phyloP scores from a whole-genome alignment of 2,888 invertebrate species.

The Acheta domesticus region DNA sequence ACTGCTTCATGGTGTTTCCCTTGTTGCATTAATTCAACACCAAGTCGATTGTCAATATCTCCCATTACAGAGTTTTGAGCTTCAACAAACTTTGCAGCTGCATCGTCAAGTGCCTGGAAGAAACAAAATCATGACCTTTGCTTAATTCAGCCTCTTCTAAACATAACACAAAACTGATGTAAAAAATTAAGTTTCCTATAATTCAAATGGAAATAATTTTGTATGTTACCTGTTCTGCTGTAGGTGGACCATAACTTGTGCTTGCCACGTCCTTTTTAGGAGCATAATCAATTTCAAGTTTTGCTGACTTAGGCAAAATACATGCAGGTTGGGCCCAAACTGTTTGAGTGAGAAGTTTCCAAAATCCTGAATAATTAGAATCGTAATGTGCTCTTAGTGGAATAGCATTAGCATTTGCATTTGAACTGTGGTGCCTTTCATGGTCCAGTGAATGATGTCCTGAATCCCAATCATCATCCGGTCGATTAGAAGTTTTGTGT shows the following conservation, averaged over 20 bases:
- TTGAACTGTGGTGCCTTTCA: neutral
- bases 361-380: neutral
- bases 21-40: slow-evolving; percentile 58
- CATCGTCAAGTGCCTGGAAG: slow-evolving; percentile 40
- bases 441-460: no score
- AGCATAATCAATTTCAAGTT: neutral
- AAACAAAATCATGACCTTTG: neutral
- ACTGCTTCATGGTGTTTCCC: slow-evolving; percentile 57
- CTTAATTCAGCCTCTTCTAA: no score
- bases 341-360: neutral
- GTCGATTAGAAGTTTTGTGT: no score
- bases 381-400: no score
- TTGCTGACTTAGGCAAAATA: neutral
- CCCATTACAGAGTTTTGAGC: slow-evolving; percentile 55
- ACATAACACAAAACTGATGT: neutral
- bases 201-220: no score
- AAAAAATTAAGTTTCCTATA: neutral
- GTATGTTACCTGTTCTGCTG: slow-evolving; percentile 34
- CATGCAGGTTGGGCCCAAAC: neutral
- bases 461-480: no score
- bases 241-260: slow-evolving; percentile 34
- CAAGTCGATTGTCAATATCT: slow-evolving; percentile 59
- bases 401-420: no score
- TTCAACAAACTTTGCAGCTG: slow-evolving; percentile 39
- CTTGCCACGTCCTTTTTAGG: neutral